phyloP scores from a whole-genome alignment of 2,888 invertebrate genomes.

The Graphium colonna region DNA sequence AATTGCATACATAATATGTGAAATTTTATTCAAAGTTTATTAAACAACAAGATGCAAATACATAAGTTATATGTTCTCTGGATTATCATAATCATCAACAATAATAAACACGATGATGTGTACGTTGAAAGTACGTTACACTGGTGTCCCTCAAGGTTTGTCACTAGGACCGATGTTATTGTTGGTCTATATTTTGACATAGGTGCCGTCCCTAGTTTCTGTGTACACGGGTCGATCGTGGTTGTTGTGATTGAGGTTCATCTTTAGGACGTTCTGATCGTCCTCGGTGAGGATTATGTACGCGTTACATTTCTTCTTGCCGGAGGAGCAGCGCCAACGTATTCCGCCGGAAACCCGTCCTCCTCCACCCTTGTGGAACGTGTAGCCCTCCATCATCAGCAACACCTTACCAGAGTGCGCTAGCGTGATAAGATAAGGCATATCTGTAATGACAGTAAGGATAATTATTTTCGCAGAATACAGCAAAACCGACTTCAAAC shows the following conservation, averaged over 20 bases:
- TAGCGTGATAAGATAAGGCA: background rate
- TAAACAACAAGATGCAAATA: no score
- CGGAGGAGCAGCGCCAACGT: slow-evolving; percentile 30
- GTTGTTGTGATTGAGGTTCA: background rate
- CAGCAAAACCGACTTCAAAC: no score
- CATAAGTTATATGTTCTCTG: no score
- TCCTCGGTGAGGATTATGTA: slow-evolving; percentile 25
- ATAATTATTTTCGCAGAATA: background rate
- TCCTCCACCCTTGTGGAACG: slow-evolving; percentile 33
- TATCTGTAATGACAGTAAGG: background rate
- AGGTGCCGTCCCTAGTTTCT: background rate
- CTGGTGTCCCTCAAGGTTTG: background rate
- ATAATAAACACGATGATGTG: no score
- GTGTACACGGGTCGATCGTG: background rate
- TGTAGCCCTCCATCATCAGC: slow-evolving; percentile 37
- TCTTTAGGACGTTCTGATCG: background rate
- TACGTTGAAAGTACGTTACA: no score
- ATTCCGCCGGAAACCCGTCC: slow-evolving; percentile 21
- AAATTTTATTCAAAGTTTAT: no score
- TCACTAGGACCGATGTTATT: background rate
- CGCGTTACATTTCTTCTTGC: slow-evolving; percentile 31
- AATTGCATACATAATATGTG: no score
- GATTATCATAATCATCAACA: no score
- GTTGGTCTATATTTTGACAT: slow-evolving; percentile 1
- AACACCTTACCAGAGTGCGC: slow-evolving; percentile 28